phyloP scores from a whole-genome alignment of 2,113 vertebrate genomes.

The Melozone crissalis region DNA sequence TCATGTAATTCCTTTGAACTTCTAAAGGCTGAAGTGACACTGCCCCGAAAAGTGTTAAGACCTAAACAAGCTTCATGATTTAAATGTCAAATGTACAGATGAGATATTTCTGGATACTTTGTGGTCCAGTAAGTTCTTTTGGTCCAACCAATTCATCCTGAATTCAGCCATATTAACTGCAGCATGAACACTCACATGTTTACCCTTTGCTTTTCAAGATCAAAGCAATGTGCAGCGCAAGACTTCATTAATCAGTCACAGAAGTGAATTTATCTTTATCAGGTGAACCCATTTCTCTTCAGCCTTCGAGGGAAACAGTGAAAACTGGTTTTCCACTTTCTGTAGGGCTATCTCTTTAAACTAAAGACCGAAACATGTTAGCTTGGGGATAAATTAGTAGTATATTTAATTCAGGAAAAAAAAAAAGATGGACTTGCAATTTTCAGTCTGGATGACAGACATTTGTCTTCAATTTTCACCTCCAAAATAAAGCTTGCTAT shows the following conservation, averaged over 20 bases:
- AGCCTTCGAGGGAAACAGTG: neutral
- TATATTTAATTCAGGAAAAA: neutral
- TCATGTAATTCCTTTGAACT: neutral
- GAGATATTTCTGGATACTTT: neutral
- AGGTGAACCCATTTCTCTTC: neutral
- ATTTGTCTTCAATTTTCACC: neutral
- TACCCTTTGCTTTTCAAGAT: neutral
- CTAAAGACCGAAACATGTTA: neutral
- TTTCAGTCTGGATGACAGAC: neutral
- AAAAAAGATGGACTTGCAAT: neutral
- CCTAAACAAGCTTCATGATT: neutral
- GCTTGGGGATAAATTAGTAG: neutral
- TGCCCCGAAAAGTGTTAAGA: neutral
- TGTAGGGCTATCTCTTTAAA: neutral
- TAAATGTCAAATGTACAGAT: neutral
- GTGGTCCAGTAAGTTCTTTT: neutral
- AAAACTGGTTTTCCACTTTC: neutral
- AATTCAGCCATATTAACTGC: neutral
- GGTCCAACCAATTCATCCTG: neutral
- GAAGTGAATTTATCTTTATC: neutral
- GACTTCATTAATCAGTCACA: neutral
- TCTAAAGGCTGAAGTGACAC: neutral
- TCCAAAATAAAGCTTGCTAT: neutral
- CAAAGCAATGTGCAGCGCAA: neutral
- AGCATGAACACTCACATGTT: neutral